Evolutionary conservation across 2,113 vertebrate species (phyloP), one percentile per base, ranked within the genome.

Genomic region (Phodopus roborovskii): DNA sequence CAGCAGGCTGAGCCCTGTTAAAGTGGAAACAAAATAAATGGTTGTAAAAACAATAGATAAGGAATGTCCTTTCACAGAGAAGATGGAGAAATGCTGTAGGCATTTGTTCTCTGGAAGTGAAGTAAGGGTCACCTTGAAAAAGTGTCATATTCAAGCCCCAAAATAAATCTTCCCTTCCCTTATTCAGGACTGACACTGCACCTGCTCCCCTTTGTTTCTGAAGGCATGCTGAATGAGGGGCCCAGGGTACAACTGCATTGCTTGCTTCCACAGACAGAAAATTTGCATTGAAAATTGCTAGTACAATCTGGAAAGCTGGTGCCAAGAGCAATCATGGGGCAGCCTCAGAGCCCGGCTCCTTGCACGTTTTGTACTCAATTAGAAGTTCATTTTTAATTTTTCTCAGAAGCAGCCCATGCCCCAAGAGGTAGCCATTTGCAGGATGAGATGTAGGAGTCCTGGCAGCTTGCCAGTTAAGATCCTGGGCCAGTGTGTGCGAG

Each of bases 101-200:
- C 10, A 1, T 88, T 82, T 33, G 16, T 0, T 78, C 70, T 93
- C 70, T 36, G 88, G 88, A n/a, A 90, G 88, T 71, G 75, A 92
- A 97, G 26, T 10, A 60, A 82, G 96, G 96, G 98, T 98, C 98
- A 98, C 98, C 98, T 98, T 98, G 98, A 97, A 94, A 91, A 87
- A 53, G 64, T 94, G 17, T 22, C 71, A 66, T 93, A 36, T 39
- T 4, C 90, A 26, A 66, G 45, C 60, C 24, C 75, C 66, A 1
- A 45, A 82, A 96, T 53, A 82, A 62, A 88, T 11, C 36, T 45
- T 81, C 68, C 13, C 71, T 36, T 78, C 94, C 33, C 9, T 0
- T 58, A 56, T 3, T 62, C 39, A n/a, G 68, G 50, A 53, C 53
- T 68, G 8, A 22, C n/a, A 39, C 12, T 81, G 83, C 48, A 36